Evolutionary conservation across 2,113 vertebrate genomes (phyloP).

Genomic region (Etheostoma spectabile): DNA sequence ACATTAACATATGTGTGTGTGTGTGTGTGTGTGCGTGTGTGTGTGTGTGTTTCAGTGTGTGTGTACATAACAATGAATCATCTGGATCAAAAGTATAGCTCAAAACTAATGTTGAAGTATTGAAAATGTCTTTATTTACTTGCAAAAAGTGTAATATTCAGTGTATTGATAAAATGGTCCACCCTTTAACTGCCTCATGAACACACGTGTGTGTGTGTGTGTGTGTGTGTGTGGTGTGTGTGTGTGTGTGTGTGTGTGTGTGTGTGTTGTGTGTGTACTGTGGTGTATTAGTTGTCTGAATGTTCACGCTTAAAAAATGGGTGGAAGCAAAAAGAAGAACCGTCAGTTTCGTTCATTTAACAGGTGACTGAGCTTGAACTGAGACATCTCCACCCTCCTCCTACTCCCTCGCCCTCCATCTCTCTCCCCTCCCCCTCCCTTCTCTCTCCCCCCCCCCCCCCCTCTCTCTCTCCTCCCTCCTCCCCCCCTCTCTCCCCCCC

Average conservation of each 20-base stretch:
- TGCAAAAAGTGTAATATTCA: not conserved
- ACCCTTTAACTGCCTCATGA: not conserved
- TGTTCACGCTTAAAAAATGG: constrained; percentile 38
- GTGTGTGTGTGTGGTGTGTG: constrained; percentile 16
- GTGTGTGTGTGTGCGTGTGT: constrained; percentile 2
- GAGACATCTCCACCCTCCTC: constrained; percentile 41
- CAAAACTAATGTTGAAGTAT: constrained; percentile 19
- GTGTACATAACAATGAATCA: not conserved
- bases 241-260: constrained; percentile 18
- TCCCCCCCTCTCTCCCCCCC: not conserved
- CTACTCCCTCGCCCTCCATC: not conserved
- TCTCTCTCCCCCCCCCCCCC: not conserved
- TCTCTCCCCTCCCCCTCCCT: too few species aligned
- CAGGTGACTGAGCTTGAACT: constrained; percentile 43
- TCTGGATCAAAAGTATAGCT: not conserved
- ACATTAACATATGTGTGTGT: constrained; percentile 3
- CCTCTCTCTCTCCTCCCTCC: not conserved
- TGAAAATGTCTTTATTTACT: not conserved
- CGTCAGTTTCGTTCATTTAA: constrained; percentile 48
- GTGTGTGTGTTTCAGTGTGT: constrained; percentile 1
- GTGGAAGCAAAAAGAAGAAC: constrained; percentile 34
- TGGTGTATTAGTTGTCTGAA: constrained; percentile 41
- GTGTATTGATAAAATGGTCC: not conserved
- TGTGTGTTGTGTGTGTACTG: not conserved
- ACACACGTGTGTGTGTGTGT: constrained; percentile 1